A percentile compares a stretch with the other conserved stretches of the same genome.
phyloP scores from a whole-genome alignment of 2,888 invertebrate species.

The Arctia plantaginis region DNA sequence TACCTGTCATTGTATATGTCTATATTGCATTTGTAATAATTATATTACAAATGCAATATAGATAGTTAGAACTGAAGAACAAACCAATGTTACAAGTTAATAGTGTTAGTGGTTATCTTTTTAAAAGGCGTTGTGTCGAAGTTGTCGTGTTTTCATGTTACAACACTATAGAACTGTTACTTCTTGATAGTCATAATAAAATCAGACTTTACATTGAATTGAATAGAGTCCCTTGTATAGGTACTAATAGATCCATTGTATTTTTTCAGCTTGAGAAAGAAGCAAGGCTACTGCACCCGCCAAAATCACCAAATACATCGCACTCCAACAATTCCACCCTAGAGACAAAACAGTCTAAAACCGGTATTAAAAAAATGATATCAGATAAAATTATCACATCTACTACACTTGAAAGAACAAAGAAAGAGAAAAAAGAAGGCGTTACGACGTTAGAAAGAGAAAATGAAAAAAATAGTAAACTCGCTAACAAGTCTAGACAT shows the following conservation, averaged over 20 bases:
- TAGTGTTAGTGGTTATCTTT: no score
- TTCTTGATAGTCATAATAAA: no score
- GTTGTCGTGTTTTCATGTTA: no score
- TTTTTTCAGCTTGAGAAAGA: conserved; percentile 84
- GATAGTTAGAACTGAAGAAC: no score
- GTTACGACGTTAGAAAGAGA: conserved; percentile 81
- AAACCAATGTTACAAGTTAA: no score
- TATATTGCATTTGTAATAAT: no score
- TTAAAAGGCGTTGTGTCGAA: no score
- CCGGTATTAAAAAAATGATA: conserved; percentile 83
- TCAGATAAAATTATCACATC: conserved; percentile 81
- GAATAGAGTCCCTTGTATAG: background rate
- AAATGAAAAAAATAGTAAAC: conserved; percentile 81
- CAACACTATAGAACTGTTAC: no score
- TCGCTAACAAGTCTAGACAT: conserved; percentile 72
- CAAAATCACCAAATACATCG: conserved; percentile 78
- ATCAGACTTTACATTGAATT: no score
- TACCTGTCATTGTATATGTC: no score
- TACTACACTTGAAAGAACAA: conserved; percentile 80
- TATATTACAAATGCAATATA: no score
- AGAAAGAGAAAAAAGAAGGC: conserved; percentile 79
- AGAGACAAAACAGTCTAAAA: conserved; percentile 80
- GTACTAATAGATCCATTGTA: background rate
- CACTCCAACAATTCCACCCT: conserved; percentile 82
- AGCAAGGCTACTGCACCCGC: conserved; percentile 78